These are phyloP conservation scores for Pediacus dermestoides DNA, from an alignment of 2,888 invertebrate species.

Conservation along the genomic window DNA sequence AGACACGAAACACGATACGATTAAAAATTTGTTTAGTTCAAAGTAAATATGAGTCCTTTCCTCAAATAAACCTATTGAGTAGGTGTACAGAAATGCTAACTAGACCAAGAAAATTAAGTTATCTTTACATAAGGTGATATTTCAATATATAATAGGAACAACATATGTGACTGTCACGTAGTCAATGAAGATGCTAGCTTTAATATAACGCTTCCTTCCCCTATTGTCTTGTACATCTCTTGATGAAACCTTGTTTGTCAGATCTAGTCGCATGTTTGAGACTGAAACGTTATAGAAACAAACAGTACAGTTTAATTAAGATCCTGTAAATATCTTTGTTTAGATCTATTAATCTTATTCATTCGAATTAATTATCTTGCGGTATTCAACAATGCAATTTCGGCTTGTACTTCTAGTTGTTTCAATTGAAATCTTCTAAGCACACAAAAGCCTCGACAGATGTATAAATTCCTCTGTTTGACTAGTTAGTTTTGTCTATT, in stretches of 20 bases:
- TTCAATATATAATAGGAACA: too few relatives aligned
- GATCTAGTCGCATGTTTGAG: constrained; percentile 9
- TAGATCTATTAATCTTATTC: constrained; percentile 34
- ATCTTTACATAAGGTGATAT: too few relatives aligned
- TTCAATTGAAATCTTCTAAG: constrained; percentile 10
- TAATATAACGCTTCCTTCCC: constrained; percentile 15
- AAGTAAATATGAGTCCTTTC: too few relatives aligned
- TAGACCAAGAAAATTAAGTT: too few relatives aligned
- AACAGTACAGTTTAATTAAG: constrained; percentile 32
- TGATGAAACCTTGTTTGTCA: constrained; percentile 15
- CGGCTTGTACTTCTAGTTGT: constrained; percentile 22
- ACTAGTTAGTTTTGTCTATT: constrained; percentile 6
- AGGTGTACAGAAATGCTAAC: too few relatives aligned
- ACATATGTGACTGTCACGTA: constrained; percentile 17
- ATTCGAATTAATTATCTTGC: constrained; percentile 31
- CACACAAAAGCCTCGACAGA: constrained; percentile 18
- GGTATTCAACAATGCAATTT: constrained; percentile 27
- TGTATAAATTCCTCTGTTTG: constrained; percentile 18
- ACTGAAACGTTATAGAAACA: constrained; percentile 19
- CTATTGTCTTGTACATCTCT: constrained; percentile 10
- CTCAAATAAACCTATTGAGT: too few relatives aligned
- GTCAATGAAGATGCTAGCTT: constrained; percentile 3
- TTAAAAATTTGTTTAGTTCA: too few relatives aligned
- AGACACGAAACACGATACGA: too few relatives aligned
- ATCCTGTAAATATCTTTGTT: constrained; percentile 31